Percentiles rank a stretch among this genome's conserved stretches.
Conservation (phyloP, 1,140 invertebrate genomes). For the Lordiphosa stackelbergi region DNA sequence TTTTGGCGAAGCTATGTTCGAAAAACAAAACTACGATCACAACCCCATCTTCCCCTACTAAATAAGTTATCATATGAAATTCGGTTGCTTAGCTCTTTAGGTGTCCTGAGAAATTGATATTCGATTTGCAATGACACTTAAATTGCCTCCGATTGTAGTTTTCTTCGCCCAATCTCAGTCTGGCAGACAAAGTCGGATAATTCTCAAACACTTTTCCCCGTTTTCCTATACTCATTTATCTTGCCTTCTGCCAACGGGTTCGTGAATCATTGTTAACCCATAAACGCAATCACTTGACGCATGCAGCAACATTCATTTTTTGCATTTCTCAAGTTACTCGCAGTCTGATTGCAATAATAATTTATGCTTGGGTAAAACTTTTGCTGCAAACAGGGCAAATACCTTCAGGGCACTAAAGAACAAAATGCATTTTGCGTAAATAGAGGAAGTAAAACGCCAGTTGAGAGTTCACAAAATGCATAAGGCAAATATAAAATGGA, state of each 20-base stretch:
- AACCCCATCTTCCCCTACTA: too few relatives aligned
- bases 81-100: too few relatives aligned
- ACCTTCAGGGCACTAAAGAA: slow-evolving; percentile 20
- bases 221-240: slow-evolving; percentile 2
- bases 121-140: too few relatives aligned
- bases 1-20: too few relatives aligned
- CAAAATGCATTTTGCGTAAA: slow-evolving; percentile 20
- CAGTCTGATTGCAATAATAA: slow-evolving; percentile 11
- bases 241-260: not conserved
- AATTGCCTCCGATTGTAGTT: too few relatives aligned
- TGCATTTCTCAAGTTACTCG: not conserved
- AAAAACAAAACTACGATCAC: too few relatives aligned
- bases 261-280: not conserved
- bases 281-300: slow-evolving; percentile 13
- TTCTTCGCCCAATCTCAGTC: too few relatives aligned
- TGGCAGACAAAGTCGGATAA: too few relatives aligned
- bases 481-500: slow-evolving; percentile 31
- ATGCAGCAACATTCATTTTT: too few relatives aligned
- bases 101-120: too few relatives aligned
- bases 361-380: slow-evolving; percentile 8
- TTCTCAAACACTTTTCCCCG: not conserved
- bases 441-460: slow-evolving; percentile 5
- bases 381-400: slow-evolving; percentile 1
- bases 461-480: slow-evolving; percentile 20
- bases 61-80: too few relatives aligned